A percentile compares a stretch with the other conserved stretches of the same genome.
Evolutionary conservation across 2,113 vertebrate species (phyloP).

Genomic region (Capreolus pygargus): DNA sequence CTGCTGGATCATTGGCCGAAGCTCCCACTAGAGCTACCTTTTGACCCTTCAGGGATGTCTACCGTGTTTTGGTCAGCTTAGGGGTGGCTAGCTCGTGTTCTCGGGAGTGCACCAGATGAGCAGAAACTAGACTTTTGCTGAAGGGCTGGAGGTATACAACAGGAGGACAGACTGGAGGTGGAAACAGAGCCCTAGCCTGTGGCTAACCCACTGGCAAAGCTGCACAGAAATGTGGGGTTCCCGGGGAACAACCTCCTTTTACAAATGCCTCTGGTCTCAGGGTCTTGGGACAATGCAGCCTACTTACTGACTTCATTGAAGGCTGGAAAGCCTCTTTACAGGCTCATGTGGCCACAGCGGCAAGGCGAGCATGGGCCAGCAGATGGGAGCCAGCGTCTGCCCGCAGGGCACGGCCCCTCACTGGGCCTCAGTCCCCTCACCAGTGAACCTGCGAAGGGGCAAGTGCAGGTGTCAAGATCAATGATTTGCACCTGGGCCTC

Average conservation of each 20-base stretch:
- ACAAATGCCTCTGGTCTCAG: not conserved
- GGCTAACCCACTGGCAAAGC: not conserved
- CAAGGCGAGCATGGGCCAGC: not conserved
- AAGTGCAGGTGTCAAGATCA: rapidly evolving
- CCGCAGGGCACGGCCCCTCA: not conserved
- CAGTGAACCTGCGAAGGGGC: not conserved
- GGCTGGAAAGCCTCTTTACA: not conserved
- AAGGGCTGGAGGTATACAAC: not conserved
- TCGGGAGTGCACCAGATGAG: not conserved
- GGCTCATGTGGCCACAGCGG: not conserved
- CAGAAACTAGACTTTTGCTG: not conserved
- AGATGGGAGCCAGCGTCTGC: too few relatives aligned
- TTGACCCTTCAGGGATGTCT: not conserved
- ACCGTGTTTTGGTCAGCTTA: not conserved
- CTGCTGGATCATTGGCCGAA: not conserved
- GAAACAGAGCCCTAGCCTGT: not conserved
- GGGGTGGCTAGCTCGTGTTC: not conserved
- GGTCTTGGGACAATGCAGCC: not conserved
- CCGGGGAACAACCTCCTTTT: not conserved
- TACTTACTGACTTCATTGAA: not conserved
- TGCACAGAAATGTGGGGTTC: not conserved
- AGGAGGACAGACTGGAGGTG: not conserved
- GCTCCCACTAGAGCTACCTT: not conserved
- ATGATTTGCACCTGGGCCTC: not conserved
- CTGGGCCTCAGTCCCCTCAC: not conserved